phyloP scores from a whole-genome alignment of 2,888 invertebrate species.

The Rhimphoctona megacephalus region DNA sequence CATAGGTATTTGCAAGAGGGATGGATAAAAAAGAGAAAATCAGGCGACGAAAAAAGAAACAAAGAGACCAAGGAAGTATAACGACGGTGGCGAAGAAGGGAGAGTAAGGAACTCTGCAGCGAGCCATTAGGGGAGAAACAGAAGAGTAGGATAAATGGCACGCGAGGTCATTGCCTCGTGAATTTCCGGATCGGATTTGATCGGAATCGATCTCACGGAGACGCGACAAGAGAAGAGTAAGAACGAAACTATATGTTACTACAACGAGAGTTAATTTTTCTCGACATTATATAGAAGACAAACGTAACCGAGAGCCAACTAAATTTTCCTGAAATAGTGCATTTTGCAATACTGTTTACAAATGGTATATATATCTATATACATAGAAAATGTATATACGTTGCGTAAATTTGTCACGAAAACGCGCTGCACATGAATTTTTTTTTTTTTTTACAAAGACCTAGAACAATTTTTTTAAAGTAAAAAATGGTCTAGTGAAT shows the following conservation, averaged over 20 bases:
- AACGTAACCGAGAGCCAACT: neutral
- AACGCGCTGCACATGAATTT: neutral
- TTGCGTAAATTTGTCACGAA: neutral
- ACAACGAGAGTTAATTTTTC: neutral
- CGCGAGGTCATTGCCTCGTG: slow-evolving; percentile 83
- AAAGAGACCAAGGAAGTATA: slow-evolving; percentile 30
- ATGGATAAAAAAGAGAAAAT: slow-evolving; percentile 31
- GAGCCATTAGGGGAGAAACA: slow-evolving; percentile 50
- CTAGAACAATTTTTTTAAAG: neutral
- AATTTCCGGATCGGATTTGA: slow-evolving; percentile 80
- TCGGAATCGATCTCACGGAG: slow-evolving; percentile 77
- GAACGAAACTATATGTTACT: slow-evolving; percentile 9
- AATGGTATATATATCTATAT: no score
- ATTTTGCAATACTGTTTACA: neutral
- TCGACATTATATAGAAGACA: neutral
- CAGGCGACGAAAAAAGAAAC: slow-evolving; percentile 44
- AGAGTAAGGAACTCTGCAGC: slow-evolving; percentile 41
- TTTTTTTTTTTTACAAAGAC: neutral
- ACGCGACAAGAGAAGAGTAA: slow-evolving; percentile 65
- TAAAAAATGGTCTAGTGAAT: no score
- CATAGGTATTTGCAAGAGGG: neutral
- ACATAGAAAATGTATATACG: neutral
- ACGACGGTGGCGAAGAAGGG: neutral
- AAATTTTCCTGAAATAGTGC: neutral
- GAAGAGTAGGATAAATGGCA: slow-evolving; percentile 81